Conservation (phyloP, 2,113 vertebrate species). For the Climacteris rufus region DNA sequence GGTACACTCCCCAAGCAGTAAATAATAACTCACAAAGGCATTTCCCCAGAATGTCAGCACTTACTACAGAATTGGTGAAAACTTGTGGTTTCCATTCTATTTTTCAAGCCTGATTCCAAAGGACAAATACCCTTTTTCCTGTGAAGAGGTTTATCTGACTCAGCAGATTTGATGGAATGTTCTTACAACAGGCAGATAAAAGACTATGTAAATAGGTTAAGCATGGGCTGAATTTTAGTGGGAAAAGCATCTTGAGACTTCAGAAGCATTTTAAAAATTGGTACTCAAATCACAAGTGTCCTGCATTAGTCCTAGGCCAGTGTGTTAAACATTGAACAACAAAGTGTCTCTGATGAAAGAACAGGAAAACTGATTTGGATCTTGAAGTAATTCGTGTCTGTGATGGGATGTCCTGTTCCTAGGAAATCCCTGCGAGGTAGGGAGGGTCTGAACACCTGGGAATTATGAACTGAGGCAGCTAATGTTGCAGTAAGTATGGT, state of each 20-base stretch:
- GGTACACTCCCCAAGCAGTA: neutral
- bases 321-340: neutral
- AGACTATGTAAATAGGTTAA: neutral
- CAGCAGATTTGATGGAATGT: neutral
- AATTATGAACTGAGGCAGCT: neutral
- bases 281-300: neutral
- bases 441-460: neutral
- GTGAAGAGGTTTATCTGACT: neutral
- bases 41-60: neutral
- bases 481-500: neutral
- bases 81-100: neutral
- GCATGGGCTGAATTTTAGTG: neutral
- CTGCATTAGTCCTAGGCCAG: neutral
- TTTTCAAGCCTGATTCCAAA: neutral
- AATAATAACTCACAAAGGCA: neutral
- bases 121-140: neutral
- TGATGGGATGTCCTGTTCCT: neutral
- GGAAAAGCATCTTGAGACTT: neutral
- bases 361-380: neutral
- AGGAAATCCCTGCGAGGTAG: neutral
- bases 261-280: neutral
- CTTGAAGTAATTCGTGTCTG: fast-evolving
- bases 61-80: neutral
- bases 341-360: neutral
- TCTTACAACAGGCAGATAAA: neutral